Conservation (phyloP, 2,797 vertebrate genomes). For the Muscicapa comitata region DNA sequence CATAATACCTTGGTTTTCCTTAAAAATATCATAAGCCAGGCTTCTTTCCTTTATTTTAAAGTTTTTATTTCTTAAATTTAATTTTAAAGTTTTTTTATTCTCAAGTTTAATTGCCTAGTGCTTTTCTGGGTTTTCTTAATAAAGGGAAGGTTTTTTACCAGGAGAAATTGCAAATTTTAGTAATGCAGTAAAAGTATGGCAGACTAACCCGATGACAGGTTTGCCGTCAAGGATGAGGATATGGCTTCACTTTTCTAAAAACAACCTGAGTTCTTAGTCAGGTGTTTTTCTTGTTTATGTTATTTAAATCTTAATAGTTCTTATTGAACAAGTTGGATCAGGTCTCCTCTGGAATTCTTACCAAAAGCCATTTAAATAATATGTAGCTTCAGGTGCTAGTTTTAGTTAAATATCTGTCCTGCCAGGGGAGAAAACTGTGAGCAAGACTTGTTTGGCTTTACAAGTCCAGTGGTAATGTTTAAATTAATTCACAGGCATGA, state of each 20-base stretch:
- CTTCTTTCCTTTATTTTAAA: not conserved
- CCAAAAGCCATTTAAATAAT: constrained; percentile 34
- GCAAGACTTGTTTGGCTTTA: constrained; percentile 1
- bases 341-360: constrained; percentile 15
- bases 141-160: not conserved
- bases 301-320: not conserved
- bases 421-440: not conserved
- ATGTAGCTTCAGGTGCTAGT: not conserved
- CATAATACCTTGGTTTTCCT: not conserved
- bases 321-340: constrained; percentile 34
- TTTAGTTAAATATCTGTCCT: constrained; percentile 8
- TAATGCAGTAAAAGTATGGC: not conserved
- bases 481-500: not conserved
- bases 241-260: not conserved
- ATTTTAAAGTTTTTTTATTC: too few species aligned
- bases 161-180: not conserved
- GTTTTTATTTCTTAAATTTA: not conserved
- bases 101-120: not conserved
- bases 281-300: not conserved
- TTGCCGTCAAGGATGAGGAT: not conserved
- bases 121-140: not conserved
- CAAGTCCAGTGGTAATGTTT: not conserved
- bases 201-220: not conserved
- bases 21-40: not conserved
- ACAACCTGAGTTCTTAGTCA: not conserved